Evolutionary conservation across 2,113 vertebrate species (phyloP).

Genomic region (Laticauda colubrina): DNA sequence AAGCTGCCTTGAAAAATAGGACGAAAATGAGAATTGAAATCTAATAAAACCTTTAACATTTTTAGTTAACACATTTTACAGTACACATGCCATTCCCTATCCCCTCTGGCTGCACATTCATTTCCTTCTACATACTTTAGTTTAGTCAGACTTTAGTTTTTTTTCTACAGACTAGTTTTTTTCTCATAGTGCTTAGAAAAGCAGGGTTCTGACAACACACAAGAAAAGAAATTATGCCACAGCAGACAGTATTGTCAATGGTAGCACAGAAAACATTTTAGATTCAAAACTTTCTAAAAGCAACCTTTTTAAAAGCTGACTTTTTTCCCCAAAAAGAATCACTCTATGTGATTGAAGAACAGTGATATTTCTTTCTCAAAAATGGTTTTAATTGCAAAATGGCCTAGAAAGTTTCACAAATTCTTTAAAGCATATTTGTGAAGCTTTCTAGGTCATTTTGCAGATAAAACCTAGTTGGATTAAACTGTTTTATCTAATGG

Average conservation of each 20-base stretch:
- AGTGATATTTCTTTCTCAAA: not conserved
- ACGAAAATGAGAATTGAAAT: not conserved
- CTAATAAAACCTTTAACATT: not conserved
- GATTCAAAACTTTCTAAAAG: not conserved
- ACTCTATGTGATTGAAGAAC: not conserved
- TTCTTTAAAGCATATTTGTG: not conserved
- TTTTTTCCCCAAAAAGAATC: not conserved
- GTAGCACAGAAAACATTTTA: not conserved
- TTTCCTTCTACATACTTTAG: not conserved
- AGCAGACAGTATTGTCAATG: not conserved
- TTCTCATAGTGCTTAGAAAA: not conserved
- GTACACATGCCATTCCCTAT: not conserved
- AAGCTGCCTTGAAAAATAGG: not conserved
- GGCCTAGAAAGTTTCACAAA: not conserved
- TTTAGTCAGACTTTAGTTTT: too few species aligned
- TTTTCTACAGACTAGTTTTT: not conserved
- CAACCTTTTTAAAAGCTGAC: not conserved
- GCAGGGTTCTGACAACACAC: not conserved
- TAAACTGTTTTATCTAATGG: not conserved
- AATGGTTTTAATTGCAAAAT: not conserved
- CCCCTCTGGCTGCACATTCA: not conserved
- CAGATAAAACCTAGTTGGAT: not conserved
- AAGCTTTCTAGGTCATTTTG: not conserved
- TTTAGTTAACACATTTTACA: not conserved
- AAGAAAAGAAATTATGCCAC: not conserved